These are phyloP conservation scores for Sinocyclocheilus maitianheensis DNA, from an alignment of 2,113 vertebrate genomes.

Conservation along the genomic window DNA sequence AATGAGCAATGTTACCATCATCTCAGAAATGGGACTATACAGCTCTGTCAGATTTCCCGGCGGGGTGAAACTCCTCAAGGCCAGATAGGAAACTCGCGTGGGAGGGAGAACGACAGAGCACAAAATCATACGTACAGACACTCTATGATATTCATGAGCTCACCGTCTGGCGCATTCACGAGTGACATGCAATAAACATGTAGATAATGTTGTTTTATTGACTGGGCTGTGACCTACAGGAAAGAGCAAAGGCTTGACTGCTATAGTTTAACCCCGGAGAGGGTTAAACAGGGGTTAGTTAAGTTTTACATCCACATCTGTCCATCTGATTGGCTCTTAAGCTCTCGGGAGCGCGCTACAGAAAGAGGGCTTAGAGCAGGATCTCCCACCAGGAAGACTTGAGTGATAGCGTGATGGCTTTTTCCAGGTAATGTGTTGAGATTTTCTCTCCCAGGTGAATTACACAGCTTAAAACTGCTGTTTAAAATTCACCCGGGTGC, in stretches of 20 bases:
- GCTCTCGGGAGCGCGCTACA: conserved; percentile 36
- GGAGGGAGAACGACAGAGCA: background rate
- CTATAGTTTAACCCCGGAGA: conserved; percentile 67
- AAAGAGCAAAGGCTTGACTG: conserved; percentile 64
- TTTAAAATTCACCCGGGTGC: conserved; percentile 73
- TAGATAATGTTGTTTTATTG: conserved; percentile 61
- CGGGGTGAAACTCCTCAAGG: conserved; percentile 56
- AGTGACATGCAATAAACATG: conserved; percentile 55
- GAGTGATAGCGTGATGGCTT: conserved; percentile 62
- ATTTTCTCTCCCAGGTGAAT: conserved; percentile 69
- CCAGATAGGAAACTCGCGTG: conserved; percentile 25
- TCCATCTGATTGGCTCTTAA: conserved; percentile 67
- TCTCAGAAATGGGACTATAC: conserved; percentile 73
- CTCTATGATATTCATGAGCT: conserved; percentile 51
- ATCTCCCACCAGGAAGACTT: conserved; percentile 64
- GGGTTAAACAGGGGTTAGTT: conserved; percentile 63
- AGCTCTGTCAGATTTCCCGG: conserved; percentile 69
- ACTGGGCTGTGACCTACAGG: conserved; percentile 62
- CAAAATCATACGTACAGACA: conserved; percentile 42
- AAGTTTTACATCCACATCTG: conserved; percentile 73
- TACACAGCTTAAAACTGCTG: conserved; percentile 68
- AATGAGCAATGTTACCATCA: conserved; percentile 77
- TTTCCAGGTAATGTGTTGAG: conserved; percentile 68
- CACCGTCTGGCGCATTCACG: conserved; percentile 20
- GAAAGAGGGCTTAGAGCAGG: conserved; percentile 67